A percentile compares a stretch with the other conserved stretches of the same genome.
Conservation (phyloP, 2,113 vertebrate species). For the Oreotrochilus melanogaster region DNA sequence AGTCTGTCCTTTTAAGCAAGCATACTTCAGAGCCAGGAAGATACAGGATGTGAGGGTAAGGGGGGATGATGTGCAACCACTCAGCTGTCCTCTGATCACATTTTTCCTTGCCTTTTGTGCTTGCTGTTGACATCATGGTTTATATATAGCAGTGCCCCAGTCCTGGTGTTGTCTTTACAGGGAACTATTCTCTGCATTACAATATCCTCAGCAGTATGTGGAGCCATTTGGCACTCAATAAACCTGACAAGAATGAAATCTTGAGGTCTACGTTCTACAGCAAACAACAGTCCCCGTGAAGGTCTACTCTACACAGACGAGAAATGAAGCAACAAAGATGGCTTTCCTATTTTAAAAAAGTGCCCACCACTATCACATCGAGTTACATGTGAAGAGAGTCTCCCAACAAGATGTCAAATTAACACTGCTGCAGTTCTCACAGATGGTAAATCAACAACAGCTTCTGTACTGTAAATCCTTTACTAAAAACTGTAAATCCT, state of each 20-base stretch:
- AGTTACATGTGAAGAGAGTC: background rate
- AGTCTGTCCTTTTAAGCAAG: background rate
- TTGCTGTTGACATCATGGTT: background rate
- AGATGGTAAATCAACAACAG: conserved; percentile 41
- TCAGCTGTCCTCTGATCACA: background rate
- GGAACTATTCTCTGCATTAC: background rate
- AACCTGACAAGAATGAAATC: background rate
- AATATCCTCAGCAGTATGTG: background rate
- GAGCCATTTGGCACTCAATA: background rate
- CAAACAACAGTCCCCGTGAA: background rate
- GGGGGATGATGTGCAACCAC: background rate
- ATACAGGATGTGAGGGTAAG: background rate
- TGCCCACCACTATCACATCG: rapidly evolving
- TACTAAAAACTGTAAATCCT: conserved; percentile 48
- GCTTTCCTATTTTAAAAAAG: background rate
- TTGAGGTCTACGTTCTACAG: background rate
- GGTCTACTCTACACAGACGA: background rate
- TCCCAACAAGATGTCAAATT: conserved; percentile 1
- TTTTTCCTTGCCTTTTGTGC: background rate
- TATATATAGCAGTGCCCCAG: background rate
- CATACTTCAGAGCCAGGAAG: background rate
- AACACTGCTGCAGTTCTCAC: conserved; percentile 10
- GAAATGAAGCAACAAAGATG: background rate
- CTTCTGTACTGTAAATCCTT: conserved; percentile 43
- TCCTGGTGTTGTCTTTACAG: background rate